Evolutionary conservation across 2,797 vertebrate genomes (phyloP).

Genomic region (Gallirallus australis): DNA sequence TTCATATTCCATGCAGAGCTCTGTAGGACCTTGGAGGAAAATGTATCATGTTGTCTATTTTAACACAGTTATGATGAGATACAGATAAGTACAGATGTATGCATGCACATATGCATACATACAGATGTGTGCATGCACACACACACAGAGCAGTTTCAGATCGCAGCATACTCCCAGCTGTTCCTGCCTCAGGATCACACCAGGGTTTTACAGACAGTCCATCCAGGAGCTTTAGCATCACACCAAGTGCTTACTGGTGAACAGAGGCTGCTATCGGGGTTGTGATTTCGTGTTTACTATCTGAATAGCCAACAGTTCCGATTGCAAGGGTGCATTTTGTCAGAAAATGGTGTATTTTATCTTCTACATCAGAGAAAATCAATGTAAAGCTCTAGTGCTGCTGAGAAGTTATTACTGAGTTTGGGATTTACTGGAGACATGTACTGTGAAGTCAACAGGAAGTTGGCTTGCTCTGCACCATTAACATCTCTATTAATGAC

Average conservation of each 20-base stretch:
- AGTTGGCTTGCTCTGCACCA: background rate
- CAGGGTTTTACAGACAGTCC: background rate
- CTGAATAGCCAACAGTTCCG: background rate
- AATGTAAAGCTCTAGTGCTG: background rate
- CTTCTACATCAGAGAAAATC: background rate
- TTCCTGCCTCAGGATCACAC: background rate
- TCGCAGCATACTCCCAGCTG: background rate
- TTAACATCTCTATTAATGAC: background rate
- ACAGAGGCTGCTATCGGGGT: background rate
- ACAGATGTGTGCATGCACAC: background rate
- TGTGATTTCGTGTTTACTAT: background rate
- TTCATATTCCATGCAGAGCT: background rate
- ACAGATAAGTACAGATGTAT: background rate
- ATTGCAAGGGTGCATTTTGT: background rate
- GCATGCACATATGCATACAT: background rate
- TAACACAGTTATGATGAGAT: background rate
- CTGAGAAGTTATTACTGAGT: background rate
- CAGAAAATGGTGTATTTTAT: background rate
- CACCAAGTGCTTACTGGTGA: background rate
- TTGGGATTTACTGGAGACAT: background rate
- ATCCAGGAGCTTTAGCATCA: background rate
- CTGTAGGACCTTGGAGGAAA: background rate
- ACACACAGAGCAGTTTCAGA: background rate
- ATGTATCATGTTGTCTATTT: background rate
- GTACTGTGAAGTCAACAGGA: background rate